Percentiles rank a stretch among this genome's conserved stretches.
Conservation (phyloP, 2,113 vertebrate genomes). For the Myiagra hebetior region DNA sequence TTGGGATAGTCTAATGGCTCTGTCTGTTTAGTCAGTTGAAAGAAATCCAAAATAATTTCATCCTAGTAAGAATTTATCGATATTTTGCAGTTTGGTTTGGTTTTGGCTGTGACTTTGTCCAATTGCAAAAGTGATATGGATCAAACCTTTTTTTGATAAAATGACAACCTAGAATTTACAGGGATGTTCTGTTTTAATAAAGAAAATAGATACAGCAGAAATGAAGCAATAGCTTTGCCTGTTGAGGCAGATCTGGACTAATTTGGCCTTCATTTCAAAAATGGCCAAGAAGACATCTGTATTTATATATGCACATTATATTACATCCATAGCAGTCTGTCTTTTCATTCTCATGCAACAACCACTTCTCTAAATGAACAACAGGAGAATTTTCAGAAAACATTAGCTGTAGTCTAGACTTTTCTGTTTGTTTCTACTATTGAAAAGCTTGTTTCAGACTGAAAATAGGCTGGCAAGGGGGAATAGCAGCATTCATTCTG, state of each 20-base stretch:
- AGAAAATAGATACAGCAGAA: background rate
- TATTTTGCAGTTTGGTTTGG: background rate
- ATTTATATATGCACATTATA: constrained; percentile 2
- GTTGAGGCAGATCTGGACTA: background rate
- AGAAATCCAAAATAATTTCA: background rate
- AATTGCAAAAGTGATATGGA: background rate
- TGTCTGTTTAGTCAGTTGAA: background rate
- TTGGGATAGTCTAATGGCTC: background rate
- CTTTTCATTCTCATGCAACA: background rate
- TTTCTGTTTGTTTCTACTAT: background rate
- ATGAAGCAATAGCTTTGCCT: background rate
- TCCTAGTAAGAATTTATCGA: background rate
- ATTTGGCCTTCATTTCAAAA: constrained; percentile 30
- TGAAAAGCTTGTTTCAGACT: background rate
- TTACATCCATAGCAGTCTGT: background rate
- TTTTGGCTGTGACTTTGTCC: background rate
- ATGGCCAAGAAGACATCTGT: constrained; percentile 21
- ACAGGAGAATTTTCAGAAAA: constrained; percentile 10
- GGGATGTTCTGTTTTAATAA: background rate
- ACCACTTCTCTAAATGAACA: constrained; percentile 21
- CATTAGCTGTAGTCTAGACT: background rate
- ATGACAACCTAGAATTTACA: background rate
- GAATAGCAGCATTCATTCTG: background rate
- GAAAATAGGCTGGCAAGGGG: background rate
- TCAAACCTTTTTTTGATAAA: background rate